Evolutionary conservation across 2,113 vertebrate species (phyloP).

Genomic region (Calypte anna): DNA sequence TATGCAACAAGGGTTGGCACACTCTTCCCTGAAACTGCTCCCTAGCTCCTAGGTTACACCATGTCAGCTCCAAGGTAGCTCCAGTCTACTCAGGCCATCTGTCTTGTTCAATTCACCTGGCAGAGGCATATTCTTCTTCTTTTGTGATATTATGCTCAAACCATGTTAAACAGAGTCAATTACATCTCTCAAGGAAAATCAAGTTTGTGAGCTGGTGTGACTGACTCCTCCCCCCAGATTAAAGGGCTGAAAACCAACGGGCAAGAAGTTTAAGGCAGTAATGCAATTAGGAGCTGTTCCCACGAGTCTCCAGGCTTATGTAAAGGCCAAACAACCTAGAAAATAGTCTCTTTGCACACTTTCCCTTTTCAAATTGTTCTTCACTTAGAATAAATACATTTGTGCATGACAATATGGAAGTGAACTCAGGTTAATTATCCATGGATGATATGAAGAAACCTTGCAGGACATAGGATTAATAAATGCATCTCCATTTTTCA

Average conservation of each 20-base stretch:
- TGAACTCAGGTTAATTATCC: not conserved
- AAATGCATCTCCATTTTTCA: not conserved
- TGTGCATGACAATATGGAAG: not conserved
- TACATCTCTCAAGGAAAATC: not conserved
- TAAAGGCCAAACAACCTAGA: not conserved
- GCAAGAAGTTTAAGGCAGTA: not conserved
- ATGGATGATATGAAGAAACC: not conserved
- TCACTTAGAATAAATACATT: not conserved
- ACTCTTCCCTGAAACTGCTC: not conserved
- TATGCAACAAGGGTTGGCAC: not conserved
- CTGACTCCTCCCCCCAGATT: not conserved
- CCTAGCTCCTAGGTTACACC: not conserved
- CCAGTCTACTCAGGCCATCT: not conserved
- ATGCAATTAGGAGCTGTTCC: not conserved
- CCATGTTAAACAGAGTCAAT: not conserved
- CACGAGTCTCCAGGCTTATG: fast-evolving
- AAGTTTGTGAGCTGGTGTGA: not conserved
- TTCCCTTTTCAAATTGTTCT: not conserved
- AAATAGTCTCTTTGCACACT: not conserved
- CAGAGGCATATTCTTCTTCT: not conserved
- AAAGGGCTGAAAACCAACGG: not conserved
- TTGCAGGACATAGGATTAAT: not conserved
- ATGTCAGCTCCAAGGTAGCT: fast-evolving
- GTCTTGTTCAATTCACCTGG: not conserved
- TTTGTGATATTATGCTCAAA: not conserved